These are phyloP conservation scores for Rhizoglyphus robini DNA, from an alignment of 1,140 invertebrate species.

Conservation along the genomic window DNA sequence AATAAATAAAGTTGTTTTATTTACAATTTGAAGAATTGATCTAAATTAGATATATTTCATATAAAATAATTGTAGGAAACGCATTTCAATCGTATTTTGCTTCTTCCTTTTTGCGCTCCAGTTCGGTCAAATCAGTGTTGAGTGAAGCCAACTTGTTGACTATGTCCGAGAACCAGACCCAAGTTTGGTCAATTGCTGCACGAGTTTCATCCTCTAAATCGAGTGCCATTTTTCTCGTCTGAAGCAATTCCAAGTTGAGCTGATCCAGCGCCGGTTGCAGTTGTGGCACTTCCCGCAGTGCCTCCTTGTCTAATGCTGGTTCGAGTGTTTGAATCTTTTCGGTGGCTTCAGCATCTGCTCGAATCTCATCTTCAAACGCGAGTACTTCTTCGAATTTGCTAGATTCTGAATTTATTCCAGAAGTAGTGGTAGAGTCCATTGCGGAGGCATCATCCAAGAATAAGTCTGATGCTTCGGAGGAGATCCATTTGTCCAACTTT, in stretches of 20 bases:
- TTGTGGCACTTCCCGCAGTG: neutral
- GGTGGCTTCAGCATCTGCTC: neutral
- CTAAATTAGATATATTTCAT: neutral
- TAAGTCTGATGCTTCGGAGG: neutral
- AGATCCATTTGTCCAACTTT: slow-evolving; percentile 13
- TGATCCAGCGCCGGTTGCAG: neutral
- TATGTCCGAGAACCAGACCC: neutral
- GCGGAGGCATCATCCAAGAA: neutral
- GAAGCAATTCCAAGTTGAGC: neutral
- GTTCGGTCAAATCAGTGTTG: neutral
- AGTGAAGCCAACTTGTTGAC: neutral
- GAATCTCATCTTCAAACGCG: slow-evolving; percentile 18
- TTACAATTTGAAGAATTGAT: neutral
- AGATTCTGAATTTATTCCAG: neutral
- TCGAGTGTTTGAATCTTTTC: neutral
- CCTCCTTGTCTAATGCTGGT: neutral
- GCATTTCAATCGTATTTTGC: neutral
- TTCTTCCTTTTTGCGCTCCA: neutral
- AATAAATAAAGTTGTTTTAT: no score
- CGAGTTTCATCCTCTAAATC: neutral
- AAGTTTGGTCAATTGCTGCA: neutral
- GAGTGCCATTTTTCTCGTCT: neutral
- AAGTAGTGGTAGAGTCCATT: neutral
- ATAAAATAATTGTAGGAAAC: neutral
- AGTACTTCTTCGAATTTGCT: slow-evolving; percentile 7